A percentile compares a stretch with the other conserved stretches of the same genome.
These are phyloP conservation scores for Eremobia ochroleuca DNA, from an alignment of 2,888 invertebrate genomes.

Conservation along the genomic window DNA sequence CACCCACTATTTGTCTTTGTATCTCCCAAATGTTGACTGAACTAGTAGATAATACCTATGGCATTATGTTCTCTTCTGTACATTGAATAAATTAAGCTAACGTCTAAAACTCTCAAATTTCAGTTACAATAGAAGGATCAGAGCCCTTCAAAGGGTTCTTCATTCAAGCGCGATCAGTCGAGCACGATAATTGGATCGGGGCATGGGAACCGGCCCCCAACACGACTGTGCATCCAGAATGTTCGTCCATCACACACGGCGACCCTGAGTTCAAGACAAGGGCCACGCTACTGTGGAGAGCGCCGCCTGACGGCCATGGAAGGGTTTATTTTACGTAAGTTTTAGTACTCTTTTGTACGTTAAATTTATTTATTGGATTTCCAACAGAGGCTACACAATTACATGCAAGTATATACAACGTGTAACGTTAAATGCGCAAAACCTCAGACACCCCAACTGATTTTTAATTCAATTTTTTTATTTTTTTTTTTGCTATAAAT, in stretches of 20 bases:
- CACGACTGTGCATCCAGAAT: slow-evolving; percentile 94
- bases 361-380: not conserved
- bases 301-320: slow-evolving; percentile 92
- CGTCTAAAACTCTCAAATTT: slow-evolving; percentile 45
- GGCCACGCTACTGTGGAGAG: slow-evolving; percentile 94
- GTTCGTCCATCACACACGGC: slow-evolving; percentile 95
- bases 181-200: slow-evolving; percentile 94
- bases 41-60: not conserved
- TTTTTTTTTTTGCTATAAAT: no score
- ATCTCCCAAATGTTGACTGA: no score
- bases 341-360: not conserved
- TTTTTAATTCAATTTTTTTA: no score
- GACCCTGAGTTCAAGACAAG: slow-evolving; percentile 94
- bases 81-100: not conserved
- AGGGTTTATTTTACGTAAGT: slow-evolving; percentile 96
- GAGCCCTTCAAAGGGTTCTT: slow-evolving; percentile 95
- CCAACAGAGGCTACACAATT: no score
- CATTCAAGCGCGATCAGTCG: slow-evolving; percentile 94
- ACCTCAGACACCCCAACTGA: no score
- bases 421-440: no score
- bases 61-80: not conserved
- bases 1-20: not conserved
- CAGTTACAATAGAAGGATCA: slow-evolving; percentile 91
- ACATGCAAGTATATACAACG: no score
- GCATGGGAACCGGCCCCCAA: slow-evolving; percentile 94